Percentiles rank a stretch among this genome's conserved stretches.
Evolutionary conservation across 2,797 vertebrate species (phyloP).

Genomic region (Percopsis omiscomaycus): DNA sequence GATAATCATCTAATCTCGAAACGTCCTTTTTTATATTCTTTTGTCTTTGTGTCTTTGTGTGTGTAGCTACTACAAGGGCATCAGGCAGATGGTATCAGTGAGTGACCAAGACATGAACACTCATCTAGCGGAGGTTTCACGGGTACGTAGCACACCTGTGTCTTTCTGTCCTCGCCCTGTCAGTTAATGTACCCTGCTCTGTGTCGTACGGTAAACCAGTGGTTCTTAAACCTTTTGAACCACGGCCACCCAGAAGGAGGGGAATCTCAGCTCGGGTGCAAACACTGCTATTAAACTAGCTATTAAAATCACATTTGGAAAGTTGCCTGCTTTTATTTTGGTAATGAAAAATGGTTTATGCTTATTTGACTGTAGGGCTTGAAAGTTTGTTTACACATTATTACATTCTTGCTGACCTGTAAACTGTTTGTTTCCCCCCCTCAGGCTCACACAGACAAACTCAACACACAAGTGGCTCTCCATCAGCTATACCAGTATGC

Average conservation of each 20-base stretch:
- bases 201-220: slow-evolving; percentile 2
- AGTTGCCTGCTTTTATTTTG: slow-evolving; percentile 2
- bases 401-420: slow-evolving; percentile 38
- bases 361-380: background rate
- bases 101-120: slow-evolving; percentile 99
- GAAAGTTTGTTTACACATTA: no score
- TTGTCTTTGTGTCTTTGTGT: slow-evolving; percentile 30
- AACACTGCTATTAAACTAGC: no score
- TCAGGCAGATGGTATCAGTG: slow-evolving; percentile 94
- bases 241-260: no score
- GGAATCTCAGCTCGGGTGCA: background rate
- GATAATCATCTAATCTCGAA: slow-evolving; percentile 16
- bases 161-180: slow-evolving; percentile 20
- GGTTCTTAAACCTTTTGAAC: no score
- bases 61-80: slow-evolving; percentile 92
- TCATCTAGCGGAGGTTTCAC: slow-evolving; percentile 96
- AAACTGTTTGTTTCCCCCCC: slow-evolving; percentile 28
- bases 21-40: slow-evolving; percentile 2
- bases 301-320: background rate
- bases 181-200: slow-evolving; percentile 21
- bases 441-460: slow-evolving; percentile 91
- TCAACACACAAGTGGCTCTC: slow-evolving; percentile 93
- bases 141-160: slow-evolving; percentile 79
- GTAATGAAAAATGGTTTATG: slow-evolving; percentile 8
- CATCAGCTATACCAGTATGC: slow-evolving; percentile 97